A percentile compares a stretch with the other conserved stretches of the same genome.
Evolutionary conservation across 2,797 vertebrate genomes (phyloP).

Genomic region (Scyliorhinus canicula): DNA sequence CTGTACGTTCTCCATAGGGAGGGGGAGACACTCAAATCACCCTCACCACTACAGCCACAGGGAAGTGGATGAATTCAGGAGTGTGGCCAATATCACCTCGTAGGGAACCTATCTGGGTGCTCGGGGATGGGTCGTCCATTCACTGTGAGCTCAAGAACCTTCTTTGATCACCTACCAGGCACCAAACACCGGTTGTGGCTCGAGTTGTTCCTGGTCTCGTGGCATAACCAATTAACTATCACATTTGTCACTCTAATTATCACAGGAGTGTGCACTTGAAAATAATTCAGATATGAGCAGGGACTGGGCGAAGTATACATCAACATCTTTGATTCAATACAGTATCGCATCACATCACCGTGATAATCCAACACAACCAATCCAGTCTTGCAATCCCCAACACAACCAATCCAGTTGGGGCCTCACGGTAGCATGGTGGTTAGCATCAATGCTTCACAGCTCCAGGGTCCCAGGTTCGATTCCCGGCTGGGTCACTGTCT

Average conservation of each 20-base stretch:
- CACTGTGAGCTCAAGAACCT: not conserved
- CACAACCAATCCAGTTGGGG: too few relatives aligned
- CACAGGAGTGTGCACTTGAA: not conserved
- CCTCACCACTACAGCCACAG: not conserved
- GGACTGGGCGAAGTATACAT: not conserved
- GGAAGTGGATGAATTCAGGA: not conserved
- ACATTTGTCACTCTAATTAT: not conserved
- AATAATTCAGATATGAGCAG: not conserved
- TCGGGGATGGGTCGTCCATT: not conserved
- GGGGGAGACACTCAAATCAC: not conserved
- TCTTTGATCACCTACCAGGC: not conserved
- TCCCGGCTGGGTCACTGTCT: too few relatives aligned
- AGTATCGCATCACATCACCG: not conserved
- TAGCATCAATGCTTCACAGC: too few relatives aligned
- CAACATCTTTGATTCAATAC: not conserved
- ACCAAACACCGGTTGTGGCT: not conserved
- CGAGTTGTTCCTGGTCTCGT: not conserved
- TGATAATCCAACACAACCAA: not conserved
- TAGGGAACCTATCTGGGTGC: not conserved
- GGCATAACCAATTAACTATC: not conserved
- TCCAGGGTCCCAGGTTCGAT: too few relatives aligned
- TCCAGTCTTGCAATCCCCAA: too few relatives aligned
- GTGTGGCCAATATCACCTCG: not conserved
- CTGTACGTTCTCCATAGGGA: not conserved
- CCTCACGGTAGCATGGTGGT: too few relatives aligned